Percentiles rank a stretch among this genome's conserved stretches.
Evolutionary conservation across 2,113 vertebrate species (phyloP).

Genomic region (Eulacestoma nigropectus): DNA sequence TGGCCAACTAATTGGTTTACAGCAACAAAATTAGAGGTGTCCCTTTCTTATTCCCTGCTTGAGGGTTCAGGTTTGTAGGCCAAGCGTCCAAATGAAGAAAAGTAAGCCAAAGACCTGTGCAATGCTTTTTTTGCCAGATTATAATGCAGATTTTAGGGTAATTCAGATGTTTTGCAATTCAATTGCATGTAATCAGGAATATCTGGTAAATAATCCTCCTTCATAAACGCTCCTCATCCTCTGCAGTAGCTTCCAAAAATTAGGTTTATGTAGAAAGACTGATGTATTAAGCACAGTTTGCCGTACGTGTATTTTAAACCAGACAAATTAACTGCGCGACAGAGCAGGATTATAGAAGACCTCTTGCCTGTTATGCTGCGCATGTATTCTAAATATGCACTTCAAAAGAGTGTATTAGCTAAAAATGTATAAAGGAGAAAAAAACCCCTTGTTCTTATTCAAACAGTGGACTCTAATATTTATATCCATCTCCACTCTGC

Average conservation of each 20-base stretch:
- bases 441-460: background rate
- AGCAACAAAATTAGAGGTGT: background rate
- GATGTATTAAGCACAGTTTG: background rate
- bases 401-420: background rate
- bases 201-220: background rate
- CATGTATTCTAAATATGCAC: background rate
- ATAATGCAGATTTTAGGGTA: background rate
- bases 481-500: background rate
- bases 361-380: background rate
- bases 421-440: background rate
- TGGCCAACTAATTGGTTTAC: background rate
- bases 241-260: background rate
- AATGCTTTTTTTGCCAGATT: background rate
- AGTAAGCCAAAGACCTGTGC: background rate
- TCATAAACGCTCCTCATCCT: background rate
- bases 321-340: background rate
- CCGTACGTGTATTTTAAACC: background rate
- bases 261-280: background rate
- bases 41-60: background rate
- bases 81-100: background rate
- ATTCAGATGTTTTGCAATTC: background rate
- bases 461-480: background rate
- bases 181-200: background rate
- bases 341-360: background rate
- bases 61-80: fast-evolving